Conservation (phyloP, 1,140 invertebrate species). For the Elymnias hypermnestra region DNA sequence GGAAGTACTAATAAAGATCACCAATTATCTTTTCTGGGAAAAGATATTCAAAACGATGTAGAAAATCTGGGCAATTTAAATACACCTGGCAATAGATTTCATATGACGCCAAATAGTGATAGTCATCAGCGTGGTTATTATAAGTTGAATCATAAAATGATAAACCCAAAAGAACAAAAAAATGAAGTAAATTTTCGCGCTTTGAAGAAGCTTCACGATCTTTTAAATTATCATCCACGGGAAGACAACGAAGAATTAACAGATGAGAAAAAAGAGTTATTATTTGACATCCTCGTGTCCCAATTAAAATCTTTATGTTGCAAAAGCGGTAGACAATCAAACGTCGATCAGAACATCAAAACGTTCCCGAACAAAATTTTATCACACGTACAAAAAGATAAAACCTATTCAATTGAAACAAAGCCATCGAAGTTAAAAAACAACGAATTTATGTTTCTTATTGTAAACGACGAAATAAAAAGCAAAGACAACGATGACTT, state of each 20-base stretch:
- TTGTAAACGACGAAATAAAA: constrained; percentile 61
- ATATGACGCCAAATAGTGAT: constrained; percentile 11
- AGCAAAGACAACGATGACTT: constrained; percentile 45
- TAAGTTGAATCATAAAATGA: constrained; percentile 48
- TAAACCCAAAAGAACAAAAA: constrained; percentile 32
- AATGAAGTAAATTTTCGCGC: constrained; percentile 38
- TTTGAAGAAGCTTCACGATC: constrained; percentile 45
- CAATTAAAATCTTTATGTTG: constrained; percentile 62
- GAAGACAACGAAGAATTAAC: constrained; percentile 17
- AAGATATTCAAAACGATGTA: neutral
- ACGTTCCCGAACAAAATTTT: neutral
- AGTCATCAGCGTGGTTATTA: constrained; percentile 31
- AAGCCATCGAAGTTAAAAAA: constrained; percentile 6
- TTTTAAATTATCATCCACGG: constrained; percentile 35
- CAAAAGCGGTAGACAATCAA: constrained; percentile 32
- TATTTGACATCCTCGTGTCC: constrained; percentile 53
- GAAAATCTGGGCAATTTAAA: constrained; percentile 15
- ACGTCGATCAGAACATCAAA: constrained; percentile 13
- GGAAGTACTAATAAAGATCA: constrained; percentile 20
- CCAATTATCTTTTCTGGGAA: constrained; percentile 11
- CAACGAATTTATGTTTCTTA: constrained; percentile 57
- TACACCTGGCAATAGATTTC: constrained; percentile 25
- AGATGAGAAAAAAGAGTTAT: constrained; percentile 51
- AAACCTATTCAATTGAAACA: neutral
- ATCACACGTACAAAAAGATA: constrained; percentile 7